A percentile compares a stretch with the other conserved stretches of the same genome.
These are phyloP conservation scores for Yoshiicerus persimilis DNA, from an alignment of 1,140 invertebrate species.

Conservation along the genomic window DNA sequence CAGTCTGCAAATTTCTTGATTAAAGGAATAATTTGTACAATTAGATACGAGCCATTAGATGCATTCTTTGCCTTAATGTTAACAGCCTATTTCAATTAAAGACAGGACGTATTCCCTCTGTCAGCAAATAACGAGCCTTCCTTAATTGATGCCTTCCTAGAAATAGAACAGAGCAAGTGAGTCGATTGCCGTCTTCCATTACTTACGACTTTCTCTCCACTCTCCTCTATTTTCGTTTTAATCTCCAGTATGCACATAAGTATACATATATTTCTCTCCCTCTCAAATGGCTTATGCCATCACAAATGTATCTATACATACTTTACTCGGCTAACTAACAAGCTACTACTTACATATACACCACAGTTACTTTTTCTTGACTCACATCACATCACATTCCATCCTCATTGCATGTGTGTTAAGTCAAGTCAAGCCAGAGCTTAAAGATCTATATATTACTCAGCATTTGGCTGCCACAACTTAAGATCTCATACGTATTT, in stretches of 20 bases:
- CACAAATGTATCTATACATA: neutral
- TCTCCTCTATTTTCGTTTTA: neutral
- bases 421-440: slow-evolving; percentile 18
- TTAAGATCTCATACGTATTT: neutral
- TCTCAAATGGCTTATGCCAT: neutral
- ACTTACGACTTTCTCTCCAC: neutral
- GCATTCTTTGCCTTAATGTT: slow-evolving; percentile 42
- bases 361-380: slow-evolving; percentile 1
- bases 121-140: slow-evolving; percentile 36
- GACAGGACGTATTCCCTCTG: slow-evolving; percentile 26
- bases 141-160: slow-evolving; percentile 33
- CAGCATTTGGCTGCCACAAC: neutral
- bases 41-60: slow-evolving; percentile 42
- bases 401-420: slow-evolving; percentile 11
- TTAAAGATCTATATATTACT: slow-evolving; percentile 19
- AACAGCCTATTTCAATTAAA: slow-evolving; percentile 40
- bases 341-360: neutral
- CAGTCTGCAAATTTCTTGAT: slow-evolving; percentile 38
- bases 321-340: neutral
- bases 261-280: neutral
- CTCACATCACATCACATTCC: neutral
- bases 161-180: slow-evolving; percentile 1
- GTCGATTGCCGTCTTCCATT: neutral
- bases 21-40: slow-evolving; percentile 44
- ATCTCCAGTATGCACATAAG: neutral